Conservation (phyloP, 1,140 invertebrate species). For the Drosophila saltans region DNA sequence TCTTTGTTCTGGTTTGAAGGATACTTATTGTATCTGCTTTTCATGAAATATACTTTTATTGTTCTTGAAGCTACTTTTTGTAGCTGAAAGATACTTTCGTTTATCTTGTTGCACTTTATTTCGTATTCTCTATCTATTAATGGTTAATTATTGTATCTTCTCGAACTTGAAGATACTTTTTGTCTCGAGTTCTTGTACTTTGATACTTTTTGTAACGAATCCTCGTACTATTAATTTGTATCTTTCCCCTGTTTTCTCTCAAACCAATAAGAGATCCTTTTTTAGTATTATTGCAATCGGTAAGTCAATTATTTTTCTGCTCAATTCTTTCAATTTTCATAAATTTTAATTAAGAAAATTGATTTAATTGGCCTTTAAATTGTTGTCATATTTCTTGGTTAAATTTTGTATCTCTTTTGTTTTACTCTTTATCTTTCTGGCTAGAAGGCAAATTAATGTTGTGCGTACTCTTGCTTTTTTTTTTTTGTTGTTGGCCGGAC, state of each 20-base stretch:
- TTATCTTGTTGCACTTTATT: no score
- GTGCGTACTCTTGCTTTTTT: conserved; percentile 45
- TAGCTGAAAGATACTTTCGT: neutral
- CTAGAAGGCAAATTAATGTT: conserved; percentile 52
- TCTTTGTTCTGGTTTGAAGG: neutral
- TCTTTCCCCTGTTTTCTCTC: no score
- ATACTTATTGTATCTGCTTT: neutral
- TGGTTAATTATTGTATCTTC: no score
- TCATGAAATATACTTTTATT: neutral
- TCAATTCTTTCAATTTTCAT: neutral
- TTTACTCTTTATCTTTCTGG: neutral
- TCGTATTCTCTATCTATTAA: no score
- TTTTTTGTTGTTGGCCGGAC: conserved; percentile 37
- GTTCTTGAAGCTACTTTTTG: neutral
- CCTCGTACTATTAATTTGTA: no score
- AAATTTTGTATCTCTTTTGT: neutral
- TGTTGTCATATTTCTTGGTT: neutral
- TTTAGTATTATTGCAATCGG: neutral
- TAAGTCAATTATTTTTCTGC: no score
- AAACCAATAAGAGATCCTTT: neutral
- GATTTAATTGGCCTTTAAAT: neutral
- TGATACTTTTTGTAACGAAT: no score
- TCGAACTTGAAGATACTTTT: no score
- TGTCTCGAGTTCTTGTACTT: no score
- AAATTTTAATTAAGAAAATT: neutral